Evolutionary conservation across 2,797 vertebrate genomes (phyloP), one percentile per base, ranked within the genome.

Genomic region (Leuciscus waleckii): DNA sequence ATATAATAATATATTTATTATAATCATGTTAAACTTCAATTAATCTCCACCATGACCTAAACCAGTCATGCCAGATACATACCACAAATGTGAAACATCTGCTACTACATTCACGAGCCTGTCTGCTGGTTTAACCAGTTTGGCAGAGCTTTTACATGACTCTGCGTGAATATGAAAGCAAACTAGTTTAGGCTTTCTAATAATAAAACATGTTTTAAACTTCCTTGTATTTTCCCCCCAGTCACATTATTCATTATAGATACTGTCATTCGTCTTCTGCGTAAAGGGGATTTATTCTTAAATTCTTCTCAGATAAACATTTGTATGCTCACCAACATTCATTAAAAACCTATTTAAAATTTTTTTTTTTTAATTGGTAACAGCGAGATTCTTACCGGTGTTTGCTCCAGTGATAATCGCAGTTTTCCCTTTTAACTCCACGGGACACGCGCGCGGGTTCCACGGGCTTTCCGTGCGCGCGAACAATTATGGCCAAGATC

Each of bases 341-440:
- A 43, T 29, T 26, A 23, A 41, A 58, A 71, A 39, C 1, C 1
- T 2, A 75, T 49, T 37, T n/a, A n/a, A n/a, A n/a, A n/a, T n/a
- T n/a, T n/a, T n/a, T n/a, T n/a, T n/a, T n/a, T n/a, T n/a, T 43
- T 21, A 43, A 29, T 14, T 21, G 4, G 13, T 49, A 11, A 75
- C 17, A 37, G 16, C 5, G 26, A 4, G 2, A 10, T 35, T 26
- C 37, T 88, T 17, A 96, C 96, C 96, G 69, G 96, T 95, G 81
- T 96, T 97, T 56, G 96, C 96, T 74, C 97, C 97, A 0, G 97
- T 97, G 69, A 98, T 96, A 2, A 98, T 93, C 0, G 95, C 95
- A 0, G 96, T 97, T 89, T 96, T 97, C 37, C 97, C 96, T 0
- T 81, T 90, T 74, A 97, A 95, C 4, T 90, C 90, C 0, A 93